Conservation (phyloP, 2,113 vertebrate genomes). For the Podiceps cristatus region DNA sequence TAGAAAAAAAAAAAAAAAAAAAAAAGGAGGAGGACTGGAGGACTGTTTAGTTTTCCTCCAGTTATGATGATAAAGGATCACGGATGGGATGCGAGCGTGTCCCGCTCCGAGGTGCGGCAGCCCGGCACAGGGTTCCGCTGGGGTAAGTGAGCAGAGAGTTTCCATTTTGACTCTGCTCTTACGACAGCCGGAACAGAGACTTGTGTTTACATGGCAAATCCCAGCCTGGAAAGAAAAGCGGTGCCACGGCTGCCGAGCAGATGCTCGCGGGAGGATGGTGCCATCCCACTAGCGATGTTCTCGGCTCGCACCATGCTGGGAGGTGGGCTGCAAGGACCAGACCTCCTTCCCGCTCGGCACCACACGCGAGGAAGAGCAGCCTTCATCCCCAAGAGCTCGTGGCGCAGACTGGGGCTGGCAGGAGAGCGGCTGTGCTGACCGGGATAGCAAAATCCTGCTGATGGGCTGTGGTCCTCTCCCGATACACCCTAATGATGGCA, state of each 20-base stretch:
- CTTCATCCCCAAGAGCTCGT: neutral
- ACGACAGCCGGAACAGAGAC: neutral
- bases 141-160: neutral
- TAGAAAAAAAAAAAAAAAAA: rapidly evolving
- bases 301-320: neutral
- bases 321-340: neutral
- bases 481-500: neutral
- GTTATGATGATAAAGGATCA: neutral
- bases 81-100: neutral
- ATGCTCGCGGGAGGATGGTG: neutral
- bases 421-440: rapidly evolving
- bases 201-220: neutral
- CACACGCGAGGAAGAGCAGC: rapidly evolving
- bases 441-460: neutral
- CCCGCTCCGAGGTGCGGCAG: rapidly evolving
- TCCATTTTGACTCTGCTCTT: neutral
- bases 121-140: rapidly evolving
- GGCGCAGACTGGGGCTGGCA: neutral
- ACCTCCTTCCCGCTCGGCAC: rapidly evolving
- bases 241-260: neutral
- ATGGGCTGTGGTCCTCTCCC: neutral
- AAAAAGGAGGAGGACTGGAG: neutral
- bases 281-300: neutral
- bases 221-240: neutral
- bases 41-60: constrained; percentile 18